Percentiles rank a stretch among this genome's conserved stretches.
These are phyloP conservation scores for Spondyliosoma cantharus DNA, from an alignment of 2,797 vertebrate genomes.

Conservation along the genomic window DNA sequence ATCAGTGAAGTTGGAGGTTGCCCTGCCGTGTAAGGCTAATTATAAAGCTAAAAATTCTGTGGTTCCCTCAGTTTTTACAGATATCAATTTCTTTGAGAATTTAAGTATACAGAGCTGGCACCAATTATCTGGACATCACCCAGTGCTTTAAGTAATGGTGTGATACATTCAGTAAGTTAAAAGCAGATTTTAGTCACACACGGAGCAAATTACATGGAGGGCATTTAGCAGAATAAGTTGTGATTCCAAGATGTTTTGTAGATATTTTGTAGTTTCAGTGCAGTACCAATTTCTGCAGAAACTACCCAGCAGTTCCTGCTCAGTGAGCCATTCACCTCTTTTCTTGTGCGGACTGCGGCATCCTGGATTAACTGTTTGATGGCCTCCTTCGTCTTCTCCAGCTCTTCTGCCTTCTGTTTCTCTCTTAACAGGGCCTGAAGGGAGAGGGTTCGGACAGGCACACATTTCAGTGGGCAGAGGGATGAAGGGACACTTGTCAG, in stretches of 20 bases:
- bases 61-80: conserved; percentile 18
- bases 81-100: conserved; percentile 14
- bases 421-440: conserved; percentile 89
- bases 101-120: conserved; percentile 15
- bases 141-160: conserved; percentile 9
- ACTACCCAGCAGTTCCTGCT: background rate
- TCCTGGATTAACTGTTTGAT: conserved; percentile 89
- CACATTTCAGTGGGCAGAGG: conserved; percentile 10
- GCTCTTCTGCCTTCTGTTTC: conserved; percentile 90
- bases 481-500: conserved; percentile 24
- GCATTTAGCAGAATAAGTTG: conserved; percentile 3
- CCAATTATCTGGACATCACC: conserved; percentile 17
- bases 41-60: conserved; percentile 8
- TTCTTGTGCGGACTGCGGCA: conserved; percentile 85
- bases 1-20: conserved; percentile 13
- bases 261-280: background rate
- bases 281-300: background rate
- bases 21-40: conserved; percentile 18
- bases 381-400: conserved; percentile 89
- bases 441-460: conserved; percentile 17
- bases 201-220: background rate
- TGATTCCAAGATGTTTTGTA: background rate
- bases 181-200: conserved; percentile 24
- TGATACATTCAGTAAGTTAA: conserved; percentile 4
- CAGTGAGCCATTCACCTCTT: conserved; percentile 80